These are phyloP conservation scores for Dasyurus viverrinus DNA, from an alignment of 2,113 vertebrate species.

Conservation along the genomic window DNA sequence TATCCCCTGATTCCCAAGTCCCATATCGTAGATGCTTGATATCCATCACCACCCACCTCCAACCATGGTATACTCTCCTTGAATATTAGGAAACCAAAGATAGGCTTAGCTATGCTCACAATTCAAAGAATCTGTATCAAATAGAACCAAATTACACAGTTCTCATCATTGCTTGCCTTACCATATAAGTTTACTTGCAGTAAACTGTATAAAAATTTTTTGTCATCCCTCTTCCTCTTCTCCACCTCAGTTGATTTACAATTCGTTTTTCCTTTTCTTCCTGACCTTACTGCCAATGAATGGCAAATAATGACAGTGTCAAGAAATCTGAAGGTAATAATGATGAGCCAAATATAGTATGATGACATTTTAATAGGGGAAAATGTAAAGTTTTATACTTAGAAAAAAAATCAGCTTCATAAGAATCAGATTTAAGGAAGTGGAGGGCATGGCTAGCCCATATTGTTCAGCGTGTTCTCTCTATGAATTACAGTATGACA, in stretches of 20 bases:
- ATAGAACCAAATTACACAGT: not conserved
- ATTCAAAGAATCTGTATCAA: not conserved
- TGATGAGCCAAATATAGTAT: too few relatives aligned
- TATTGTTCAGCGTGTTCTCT: not conserved
- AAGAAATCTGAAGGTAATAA: not conserved
- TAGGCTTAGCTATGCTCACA: not conserved
- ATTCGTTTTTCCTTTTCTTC: not conserved
- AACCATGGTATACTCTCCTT: not conserved
- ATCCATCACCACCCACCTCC: too few relatives aligned
- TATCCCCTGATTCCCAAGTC: too few relatives aligned
- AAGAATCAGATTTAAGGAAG: not conserved
- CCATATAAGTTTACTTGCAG: not conserved
- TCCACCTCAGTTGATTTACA: not conserved
- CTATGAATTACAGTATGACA: not conserved
- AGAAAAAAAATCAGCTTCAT: not conserved
- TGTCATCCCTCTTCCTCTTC: not conserved
- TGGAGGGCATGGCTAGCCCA: not conserved
- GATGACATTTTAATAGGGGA: too few relatives aligned
- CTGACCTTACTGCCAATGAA: not conserved
- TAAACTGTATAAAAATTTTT: not conserved
- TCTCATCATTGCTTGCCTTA: not conserved
- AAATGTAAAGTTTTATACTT: too few relatives aligned
- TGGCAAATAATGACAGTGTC: not conserved
- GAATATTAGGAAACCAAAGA: not conserved
- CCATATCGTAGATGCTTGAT: not conserved